A percentile compares a stretch with the other conserved stretches of the same genome.
Conservation (phyloP, 2,888 invertebrate genomes). For the Meteorus cinctellus region DNA sequence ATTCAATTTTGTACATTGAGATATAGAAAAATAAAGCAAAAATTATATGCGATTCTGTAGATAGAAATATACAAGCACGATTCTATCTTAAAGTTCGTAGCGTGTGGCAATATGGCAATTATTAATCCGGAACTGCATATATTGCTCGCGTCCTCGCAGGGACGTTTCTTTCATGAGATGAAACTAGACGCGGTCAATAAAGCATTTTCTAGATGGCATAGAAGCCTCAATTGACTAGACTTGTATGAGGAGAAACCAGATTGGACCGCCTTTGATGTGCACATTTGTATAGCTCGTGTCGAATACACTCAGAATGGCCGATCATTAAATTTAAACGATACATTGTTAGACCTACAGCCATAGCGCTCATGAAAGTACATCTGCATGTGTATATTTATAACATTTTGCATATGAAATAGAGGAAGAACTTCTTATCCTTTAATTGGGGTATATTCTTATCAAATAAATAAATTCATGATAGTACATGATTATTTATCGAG, state of each 20-base stretch:
- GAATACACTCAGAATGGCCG: slow-evolving; percentile 14
- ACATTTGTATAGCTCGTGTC: slow-evolving; percentile 4
- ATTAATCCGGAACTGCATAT: slow-evolving; percentile 21
- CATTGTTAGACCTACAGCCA: not conserved
- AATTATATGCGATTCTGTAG: not conserved
- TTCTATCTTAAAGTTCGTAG: not conserved
- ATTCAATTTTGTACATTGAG: not conserved
- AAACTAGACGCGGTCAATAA: slow-evolving; percentile 39
- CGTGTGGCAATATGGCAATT: slow-evolving; percentile 26
- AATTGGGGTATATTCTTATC: not conserved
- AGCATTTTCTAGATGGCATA: slow-evolving; percentile 39
- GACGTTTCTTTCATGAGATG: slow-evolving; percentile 33
- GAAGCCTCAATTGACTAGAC: slow-evolving; percentile 46
- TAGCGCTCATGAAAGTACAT: not conserved
- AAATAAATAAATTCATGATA: not conserved
- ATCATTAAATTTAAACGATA: not conserved
- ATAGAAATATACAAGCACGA: not conserved
- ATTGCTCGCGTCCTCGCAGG: slow-evolving; percentile 5
- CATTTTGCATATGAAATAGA: not conserved
- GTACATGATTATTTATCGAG: not conserved
- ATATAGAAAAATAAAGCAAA: not conserved
- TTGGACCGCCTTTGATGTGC: slow-evolving; percentile 45
- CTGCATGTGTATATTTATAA: not conserved
- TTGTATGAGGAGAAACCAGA: slow-evolving; percentile 41
- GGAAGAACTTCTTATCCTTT: not conserved